These are phyloP conservation scores for Margarornis squamiger DNA, from an alignment of 2,797 vertebrate species.

Conservation along the genomic window DNA sequence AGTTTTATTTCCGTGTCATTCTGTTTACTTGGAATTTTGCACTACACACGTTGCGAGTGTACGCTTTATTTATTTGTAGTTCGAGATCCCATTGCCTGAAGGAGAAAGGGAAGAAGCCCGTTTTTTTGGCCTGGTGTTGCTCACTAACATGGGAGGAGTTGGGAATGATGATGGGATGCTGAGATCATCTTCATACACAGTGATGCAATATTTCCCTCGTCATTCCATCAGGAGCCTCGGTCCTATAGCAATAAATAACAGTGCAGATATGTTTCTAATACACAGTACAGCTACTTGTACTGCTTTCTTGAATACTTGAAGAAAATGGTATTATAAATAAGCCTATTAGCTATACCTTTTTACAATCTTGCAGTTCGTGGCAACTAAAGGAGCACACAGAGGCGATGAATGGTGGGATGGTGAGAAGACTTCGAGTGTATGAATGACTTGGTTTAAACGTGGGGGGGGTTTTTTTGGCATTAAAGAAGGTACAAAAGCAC, in stretches of 20 bases:
- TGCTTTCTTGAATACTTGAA: slow-evolving; percentile 78
- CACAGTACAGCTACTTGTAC: slow-evolving; percentile 57
- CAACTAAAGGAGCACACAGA: slow-evolving; percentile 55
- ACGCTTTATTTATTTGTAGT: slow-evolving; percentile 78
- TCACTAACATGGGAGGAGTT: slow-evolving; percentile 69
- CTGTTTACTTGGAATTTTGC: slow-evolving; percentile 81
- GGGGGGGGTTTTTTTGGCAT: slow-evolving; percentile 46
- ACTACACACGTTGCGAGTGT: slow-evolving; percentile 75
- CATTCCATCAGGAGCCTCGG: slow-evolving; percentile 79
- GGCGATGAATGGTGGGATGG: slow-evolving; percentile 77
- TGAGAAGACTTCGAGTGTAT: slow-evolving; percentile 74
- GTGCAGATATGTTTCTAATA: slow-evolving; percentile 65
- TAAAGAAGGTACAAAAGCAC: slow-evolving; percentile 73
- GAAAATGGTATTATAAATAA: slow-evolving; percentile 68
- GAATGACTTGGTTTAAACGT: slow-evolving; percentile 69
- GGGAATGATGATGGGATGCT: slow-evolving; percentile 59
- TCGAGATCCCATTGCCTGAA: slow-evolving; percentile 66
- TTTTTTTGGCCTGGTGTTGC: slow-evolving; percentile 27
- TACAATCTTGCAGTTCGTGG: slow-evolving; percentile 71
- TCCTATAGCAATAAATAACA: slow-evolving; percentile 72
- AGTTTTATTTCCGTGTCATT: slow-evolving; percentile 71
- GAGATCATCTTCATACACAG: slow-evolving; percentile 75
- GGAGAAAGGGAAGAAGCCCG: slow-evolving; percentile 40
- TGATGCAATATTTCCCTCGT: slow-evolving; percentile 68
- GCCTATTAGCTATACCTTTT: slow-evolving; percentile 71